Percentiles rank a stretch among this genome's conserved stretches.
Conservation (phyloP, 2,113 vertebrate genomes). For the Microcebus jonahi region DNA sequence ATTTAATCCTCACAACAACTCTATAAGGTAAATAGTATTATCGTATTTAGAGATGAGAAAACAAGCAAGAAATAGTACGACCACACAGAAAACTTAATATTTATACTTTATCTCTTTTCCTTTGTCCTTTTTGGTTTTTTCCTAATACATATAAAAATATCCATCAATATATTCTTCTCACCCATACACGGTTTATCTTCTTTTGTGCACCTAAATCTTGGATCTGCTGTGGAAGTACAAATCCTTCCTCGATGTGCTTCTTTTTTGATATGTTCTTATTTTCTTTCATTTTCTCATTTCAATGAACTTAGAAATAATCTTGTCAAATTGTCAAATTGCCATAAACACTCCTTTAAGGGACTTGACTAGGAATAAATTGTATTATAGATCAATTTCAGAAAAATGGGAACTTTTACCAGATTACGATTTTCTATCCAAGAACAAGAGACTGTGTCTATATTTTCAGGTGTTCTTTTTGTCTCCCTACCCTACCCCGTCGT, state of each 20-base stretch:
- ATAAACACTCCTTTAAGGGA: neutral
- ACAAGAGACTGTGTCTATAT: neutral
- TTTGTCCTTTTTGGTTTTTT: neutral
- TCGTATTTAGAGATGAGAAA: neutral
- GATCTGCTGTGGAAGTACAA: neutral
- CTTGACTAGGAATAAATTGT: neutral
- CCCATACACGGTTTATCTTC: rapidly evolving
- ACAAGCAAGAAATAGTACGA: neutral
- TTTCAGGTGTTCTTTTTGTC: too few species aligned
- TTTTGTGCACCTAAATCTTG: neutral
- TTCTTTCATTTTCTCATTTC: neutral
- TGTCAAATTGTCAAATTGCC: neutral
- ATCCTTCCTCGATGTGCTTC: neutral
- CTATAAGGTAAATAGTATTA: neutral
- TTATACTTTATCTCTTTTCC: neutral
- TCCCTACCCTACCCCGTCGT: too few species aligned
- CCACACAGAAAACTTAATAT: neutral
- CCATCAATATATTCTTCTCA: neutral
- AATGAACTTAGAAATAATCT: neutral
- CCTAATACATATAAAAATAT: neutral
- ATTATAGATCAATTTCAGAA: neutral
- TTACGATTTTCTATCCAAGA: neutral
- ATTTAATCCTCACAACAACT: neutral
- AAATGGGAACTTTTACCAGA: neutral
- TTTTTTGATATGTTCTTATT: neutral